phyloP scores from a whole-genome alignment of 2,888 invertebrate genomes.

The Aphelenchoides bicaudatus region DNA sequence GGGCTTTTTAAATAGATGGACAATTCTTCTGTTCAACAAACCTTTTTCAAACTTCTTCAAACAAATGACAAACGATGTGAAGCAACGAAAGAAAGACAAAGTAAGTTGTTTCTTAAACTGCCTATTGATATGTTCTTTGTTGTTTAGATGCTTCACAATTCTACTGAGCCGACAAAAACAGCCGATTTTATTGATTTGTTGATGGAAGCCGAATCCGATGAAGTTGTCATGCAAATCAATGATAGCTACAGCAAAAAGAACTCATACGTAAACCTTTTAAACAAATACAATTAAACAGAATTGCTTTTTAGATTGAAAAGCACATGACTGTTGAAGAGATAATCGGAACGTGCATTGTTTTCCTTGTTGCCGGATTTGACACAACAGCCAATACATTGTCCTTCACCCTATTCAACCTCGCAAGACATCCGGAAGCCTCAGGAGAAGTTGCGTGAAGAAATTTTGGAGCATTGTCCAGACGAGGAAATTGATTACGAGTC shows the following conservation, averaged over 20 bases:
- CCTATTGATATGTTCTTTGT: no score
- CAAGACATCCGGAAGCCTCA: conserved; percentile 5
- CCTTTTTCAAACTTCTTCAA: not conserved
- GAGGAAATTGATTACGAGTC: no score
- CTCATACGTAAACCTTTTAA: no score
- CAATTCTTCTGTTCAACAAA: conserved; percentile 41
- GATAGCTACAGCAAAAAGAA: not conserved
- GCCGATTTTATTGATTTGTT: conserved; percentile 59
- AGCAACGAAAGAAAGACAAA: not conserved
- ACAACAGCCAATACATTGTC: conserved; percentile 65
- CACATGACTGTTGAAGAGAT: conserved; percentile 45
- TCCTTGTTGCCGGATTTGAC: conserved; percentile 60
- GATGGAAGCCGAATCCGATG: conserved; percentile 40
- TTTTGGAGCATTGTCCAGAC: conserved; percentile 6
- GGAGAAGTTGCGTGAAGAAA: conserved; percentile 2
- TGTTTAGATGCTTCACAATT: no score
- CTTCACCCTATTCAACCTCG: conserved; percentile 59
- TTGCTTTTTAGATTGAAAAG: conserved; percentile 36
- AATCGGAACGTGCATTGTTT: conserved; percentile 41
- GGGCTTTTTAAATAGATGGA: not conserved
- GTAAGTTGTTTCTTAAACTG: no score
- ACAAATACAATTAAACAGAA: no score
- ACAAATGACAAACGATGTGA: not conserved
- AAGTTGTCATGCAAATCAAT: conserved; percentile 17
- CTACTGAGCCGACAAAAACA: no score